Conservation (phyloP, 2,113 vertebrate species). For the Tretioscincus oriximinensis region DNA sequence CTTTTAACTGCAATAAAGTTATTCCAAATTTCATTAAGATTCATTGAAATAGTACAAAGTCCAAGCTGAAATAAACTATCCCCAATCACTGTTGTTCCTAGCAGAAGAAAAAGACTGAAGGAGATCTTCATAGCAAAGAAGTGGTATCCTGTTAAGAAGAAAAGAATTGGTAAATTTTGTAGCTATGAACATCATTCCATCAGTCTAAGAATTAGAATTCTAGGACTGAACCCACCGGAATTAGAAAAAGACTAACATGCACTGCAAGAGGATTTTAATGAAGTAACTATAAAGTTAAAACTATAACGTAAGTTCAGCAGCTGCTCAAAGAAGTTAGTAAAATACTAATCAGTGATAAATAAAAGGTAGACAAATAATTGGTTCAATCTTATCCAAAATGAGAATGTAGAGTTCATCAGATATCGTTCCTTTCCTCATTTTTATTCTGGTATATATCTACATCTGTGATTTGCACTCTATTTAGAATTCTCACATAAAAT, state of each 20-base stretch:
- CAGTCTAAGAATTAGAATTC: neutral
- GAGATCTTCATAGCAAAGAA: conserved; percentile 58
- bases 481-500: too few species aligned
- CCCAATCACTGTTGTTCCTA: fast-evolving
- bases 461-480: too few species aligned
- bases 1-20: conserved; percentile 67
- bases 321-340: too few species aligned
- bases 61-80: conserved; percentile 52
- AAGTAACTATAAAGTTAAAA: neutral
- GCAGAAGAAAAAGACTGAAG: conserved; percentile 52
- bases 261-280: too few species aligned
- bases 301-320: neutral
- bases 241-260: neutral
- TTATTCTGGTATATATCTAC: too few species aligned
- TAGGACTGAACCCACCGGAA: neutral
- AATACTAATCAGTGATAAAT: neutral
- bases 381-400: too few species aligned
- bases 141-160: neutral
- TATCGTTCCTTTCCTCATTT: too few species aligned
- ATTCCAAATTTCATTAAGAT: conserved; percentile 50
- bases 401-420: too few species aligned
- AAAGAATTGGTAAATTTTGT: fast-evolving
- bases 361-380: neutral
- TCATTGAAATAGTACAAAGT: conserved; percentile 58
- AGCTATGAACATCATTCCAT: too few species aligned